Conservation (phyloP, 2,888 invertebrate genomes). For the Drosophila siamana region DNA sequence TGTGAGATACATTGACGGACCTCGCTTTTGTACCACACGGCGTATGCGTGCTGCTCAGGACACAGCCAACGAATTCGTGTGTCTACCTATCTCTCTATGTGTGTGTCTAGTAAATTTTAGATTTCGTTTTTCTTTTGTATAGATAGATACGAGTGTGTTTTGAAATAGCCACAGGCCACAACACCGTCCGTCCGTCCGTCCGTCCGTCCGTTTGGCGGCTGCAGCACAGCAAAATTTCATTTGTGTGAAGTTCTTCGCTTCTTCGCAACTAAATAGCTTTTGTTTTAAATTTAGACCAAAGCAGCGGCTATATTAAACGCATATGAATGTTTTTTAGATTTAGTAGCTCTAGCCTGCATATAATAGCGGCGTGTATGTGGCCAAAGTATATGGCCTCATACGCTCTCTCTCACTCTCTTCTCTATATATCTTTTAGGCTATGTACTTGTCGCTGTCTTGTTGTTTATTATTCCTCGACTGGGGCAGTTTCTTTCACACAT, state of each 20-base stretch:
- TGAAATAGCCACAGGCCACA: slow-evolving; percentile 60
- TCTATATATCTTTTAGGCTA: slow-evolving; percentile 6
- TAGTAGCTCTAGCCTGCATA: slow-evolving; percentile 53
- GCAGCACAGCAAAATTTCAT: slow-evolving; percentile 52
- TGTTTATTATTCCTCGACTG: slow-evolving; percentile 30
- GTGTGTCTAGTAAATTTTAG: slow-evolving; percentile 69
- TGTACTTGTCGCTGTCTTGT: slow-evolving; percentile 27
- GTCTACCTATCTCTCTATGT: slow-evolving; percentile 23
- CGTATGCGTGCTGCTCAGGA: slow-evolving; percentile 78
- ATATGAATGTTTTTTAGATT: slow-evolving; percentile 81
- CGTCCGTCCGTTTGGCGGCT: slow-evolving; percentile 32
- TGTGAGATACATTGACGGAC: slow-evolving; percentile 69
- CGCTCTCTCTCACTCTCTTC: not conserved
- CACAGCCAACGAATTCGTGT: slow-evolving; percentile 39
- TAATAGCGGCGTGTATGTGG: slow-evolving; percentile 15
- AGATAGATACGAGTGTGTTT: slow-evolving; percentile 45
- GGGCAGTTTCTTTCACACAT: slow-evolving; percentile 35
- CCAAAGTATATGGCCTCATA: slow-evolving; percentile 23
- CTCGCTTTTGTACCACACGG: slow-evolving; percentile 62
- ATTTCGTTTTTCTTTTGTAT: slow-evolving; percentile 10
- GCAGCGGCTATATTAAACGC: slow-evolving; percentile 80
- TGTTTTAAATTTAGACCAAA: slow-evolving; percentile 83
- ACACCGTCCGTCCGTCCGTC: slow-evolving; percentile 35
- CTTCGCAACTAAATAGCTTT: slow-evolving; percentile 83
- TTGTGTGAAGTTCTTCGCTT: slow-evolving; percentile 82